phyloP scores from a whole-genome alignment of 2,113 vertebrate genomes.

The Coreoperca whiteheadi region DNA sequence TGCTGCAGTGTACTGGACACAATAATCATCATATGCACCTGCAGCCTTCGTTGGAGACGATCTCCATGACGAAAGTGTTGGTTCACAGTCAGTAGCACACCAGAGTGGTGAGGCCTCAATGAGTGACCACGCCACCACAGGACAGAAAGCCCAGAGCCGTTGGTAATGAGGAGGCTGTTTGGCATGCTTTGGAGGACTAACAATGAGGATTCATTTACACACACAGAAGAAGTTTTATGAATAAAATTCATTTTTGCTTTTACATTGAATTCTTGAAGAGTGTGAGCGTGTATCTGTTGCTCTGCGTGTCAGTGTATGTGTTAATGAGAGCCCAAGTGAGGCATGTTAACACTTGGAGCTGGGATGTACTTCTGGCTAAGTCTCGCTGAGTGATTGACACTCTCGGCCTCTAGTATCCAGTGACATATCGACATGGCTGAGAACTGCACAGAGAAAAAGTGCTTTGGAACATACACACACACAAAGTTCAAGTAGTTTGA shows the following conservation, averaged over 20 bases:
- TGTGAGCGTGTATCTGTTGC: conserved; percentile 39
- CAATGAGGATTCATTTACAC: conserved; percentile 35
- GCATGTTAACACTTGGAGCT: conserved; percentile 45
- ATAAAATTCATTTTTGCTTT: conserved; percentile 43
- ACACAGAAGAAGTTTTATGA: conserved; percentile 40
- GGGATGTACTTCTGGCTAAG: conserved; percentile 46
- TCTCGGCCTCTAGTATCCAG: conserved; percentile 54
- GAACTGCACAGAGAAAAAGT: conserved; percentile 38
- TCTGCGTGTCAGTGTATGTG: conserved; percentile 33
- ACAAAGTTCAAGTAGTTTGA: conserved; percentile 62
- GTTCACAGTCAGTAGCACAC: conserved; percentile 30
- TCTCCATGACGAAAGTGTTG: conserved; percentile 13
- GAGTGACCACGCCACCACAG: conserved; percentile 11
- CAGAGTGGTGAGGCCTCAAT: conserved; percentile 13
- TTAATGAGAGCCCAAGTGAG: conserved; percentile 56
- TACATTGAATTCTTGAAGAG: conserved; percentile 43
- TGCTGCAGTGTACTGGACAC: background rate
- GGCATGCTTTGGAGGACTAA: conserved; percentile 50
- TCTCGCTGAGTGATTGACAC: conserved; percentile 66
- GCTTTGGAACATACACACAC: conserved; percentile 12
- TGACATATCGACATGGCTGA: conserved; percentile 62
- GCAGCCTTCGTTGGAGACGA: background rate
- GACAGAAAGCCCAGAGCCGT: conserved; percentile 28
- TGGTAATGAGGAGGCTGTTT: conserved; percentile 58
- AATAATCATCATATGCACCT: background rate